A percentile compares a stretch with the other conserved stretches of the same genome.
Conservation (phyloP, 2,888 invertebrate species). For the Pristionchus fissidentatus region DNA sequence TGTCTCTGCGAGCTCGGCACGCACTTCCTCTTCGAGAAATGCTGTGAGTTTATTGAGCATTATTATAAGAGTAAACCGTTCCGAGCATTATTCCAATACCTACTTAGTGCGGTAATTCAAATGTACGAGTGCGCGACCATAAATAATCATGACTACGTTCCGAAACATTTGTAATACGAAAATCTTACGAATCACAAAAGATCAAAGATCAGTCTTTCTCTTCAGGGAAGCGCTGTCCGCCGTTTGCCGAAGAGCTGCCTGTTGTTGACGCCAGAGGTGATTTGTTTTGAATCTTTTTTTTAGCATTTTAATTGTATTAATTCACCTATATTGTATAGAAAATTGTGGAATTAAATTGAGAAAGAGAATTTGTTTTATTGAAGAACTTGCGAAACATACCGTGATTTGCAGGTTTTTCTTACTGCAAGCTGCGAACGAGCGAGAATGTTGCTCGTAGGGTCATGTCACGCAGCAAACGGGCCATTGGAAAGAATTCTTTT, state of each 20-base stretch:
- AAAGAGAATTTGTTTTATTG: neutral
- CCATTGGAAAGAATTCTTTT: constrained; percentile 2
- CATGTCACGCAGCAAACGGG: constrained; percentile 8
- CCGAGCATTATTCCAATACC: no score
- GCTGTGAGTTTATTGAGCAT: constrained; percentile 70
- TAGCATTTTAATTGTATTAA: neutral
- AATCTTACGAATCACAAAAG: neutral
- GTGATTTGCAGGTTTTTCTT: constrained; percentile 36
- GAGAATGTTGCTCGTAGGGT: neutral
- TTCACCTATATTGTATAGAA: no score
- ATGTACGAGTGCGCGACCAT: no score
- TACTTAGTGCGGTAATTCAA: no score
- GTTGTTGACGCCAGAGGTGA: constrained; percentile 2
- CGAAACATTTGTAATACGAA: neutral
- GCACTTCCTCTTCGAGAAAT: constrained; percentile 73
- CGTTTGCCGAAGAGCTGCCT: constrained; percentile 2
- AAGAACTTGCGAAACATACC: no score
- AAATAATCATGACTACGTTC: no score
- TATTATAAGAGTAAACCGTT: no score
- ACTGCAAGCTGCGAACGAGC: constrained; percentile 26
- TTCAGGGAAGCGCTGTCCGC: constrained; percentile 41
- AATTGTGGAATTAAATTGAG: neutral
- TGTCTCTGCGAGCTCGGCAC: constrained; percentile 70
- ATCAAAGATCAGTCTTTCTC: neutral
- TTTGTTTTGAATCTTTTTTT: no score